phyloP scores from a whole-genome alignment of 2,113 vertebrate species.

The Desmodus rotundus region DNA sequence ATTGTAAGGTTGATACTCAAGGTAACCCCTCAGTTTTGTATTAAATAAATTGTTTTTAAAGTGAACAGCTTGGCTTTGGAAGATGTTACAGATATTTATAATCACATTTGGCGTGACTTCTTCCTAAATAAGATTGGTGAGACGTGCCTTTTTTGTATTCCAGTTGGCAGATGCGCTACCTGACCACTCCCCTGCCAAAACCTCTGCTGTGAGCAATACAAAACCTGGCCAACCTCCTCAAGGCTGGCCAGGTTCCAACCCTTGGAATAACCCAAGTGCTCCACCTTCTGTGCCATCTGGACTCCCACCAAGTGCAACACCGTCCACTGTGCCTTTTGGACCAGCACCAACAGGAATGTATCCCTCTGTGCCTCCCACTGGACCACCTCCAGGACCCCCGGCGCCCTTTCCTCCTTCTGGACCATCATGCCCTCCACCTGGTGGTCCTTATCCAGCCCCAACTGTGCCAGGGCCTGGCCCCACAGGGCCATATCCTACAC shows the following conservation, averaged over 20 bases:
- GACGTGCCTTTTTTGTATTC: constrained; percentile 60
- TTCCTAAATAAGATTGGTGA: background rate
- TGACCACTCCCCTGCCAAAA: constrained; percentile 83
- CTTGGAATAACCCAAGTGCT: constrained; percentile 83
- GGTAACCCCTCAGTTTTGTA: background rate
- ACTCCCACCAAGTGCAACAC: constrained; percentile 78
- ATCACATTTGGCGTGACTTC: background rate
- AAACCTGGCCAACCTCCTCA: constrained; percentile 80
- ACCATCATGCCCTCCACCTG: constrained; percentile 80
- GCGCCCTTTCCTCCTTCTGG: constrained; percentile 84
- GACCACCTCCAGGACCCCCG: constrained; percentile 83
- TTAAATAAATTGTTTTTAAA: constrained; percentile 21
- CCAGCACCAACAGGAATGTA: constrained; percentile 84
- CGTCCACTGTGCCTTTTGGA: constrained; percentile 83
- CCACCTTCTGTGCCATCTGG: constrained; percentile 79
- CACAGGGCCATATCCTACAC: constrained; percentile 82
- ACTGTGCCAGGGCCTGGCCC: constrained; percentile 81
- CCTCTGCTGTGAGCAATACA: constrained; percentile 80
- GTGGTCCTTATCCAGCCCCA: constrained; percentile 82
- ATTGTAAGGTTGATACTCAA: background rate
- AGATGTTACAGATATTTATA: background rate
- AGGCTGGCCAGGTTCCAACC: constrained; percentile 78
- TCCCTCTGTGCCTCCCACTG: constrained; percentile 82
- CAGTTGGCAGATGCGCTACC: constrained; percentile 87
- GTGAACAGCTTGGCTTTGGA: background rate